Percentiles rank a stretch among this genome's conserved stretches.
Evolutionary conservation across 2,113 vertebrate genomes (phyloP).

Genomic region (Solea solea): DNA sequence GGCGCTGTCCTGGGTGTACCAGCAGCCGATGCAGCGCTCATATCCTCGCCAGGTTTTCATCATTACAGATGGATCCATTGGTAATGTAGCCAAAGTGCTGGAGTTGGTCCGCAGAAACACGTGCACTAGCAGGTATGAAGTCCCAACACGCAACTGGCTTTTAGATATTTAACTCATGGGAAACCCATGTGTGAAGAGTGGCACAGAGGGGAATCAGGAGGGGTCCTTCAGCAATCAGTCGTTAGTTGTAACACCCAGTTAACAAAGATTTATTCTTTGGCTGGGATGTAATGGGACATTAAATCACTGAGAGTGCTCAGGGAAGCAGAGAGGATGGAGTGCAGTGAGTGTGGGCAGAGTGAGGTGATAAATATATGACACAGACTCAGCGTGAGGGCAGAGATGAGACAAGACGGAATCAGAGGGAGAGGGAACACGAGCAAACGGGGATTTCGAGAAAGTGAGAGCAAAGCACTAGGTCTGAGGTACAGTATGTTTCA

Average conservation of each 20-base stretch:
- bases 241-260: not conserved
- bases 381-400: not conserved
- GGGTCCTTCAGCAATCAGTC: not conserved
- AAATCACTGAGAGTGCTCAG: constrained; percentile 5
- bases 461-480: constrained; percentile 12
- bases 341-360: not conserved
- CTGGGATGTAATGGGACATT: constrained; percentile 1
- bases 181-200: not conserved
- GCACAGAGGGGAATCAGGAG: not conserved
- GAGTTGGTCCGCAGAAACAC: constrained; percentile 89
- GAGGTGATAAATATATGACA: constrained; percentile 25
- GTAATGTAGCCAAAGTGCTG: constrained; percentile 82
- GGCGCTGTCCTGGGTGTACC: constrained; percentile 87
- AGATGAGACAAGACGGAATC: not conserved
- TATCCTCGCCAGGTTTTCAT: constrained; percentile 95
- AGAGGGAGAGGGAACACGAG: not conserved
- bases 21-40: constrained; percentile 86
- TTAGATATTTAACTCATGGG: not conserved
- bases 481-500: constrained; percentile 34
- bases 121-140: constrained; percentile 85
- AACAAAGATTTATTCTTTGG: not conserved
- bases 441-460: constrained; percentile 5
- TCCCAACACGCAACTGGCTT: not conserved
- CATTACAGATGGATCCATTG: constrained; percentile 77
- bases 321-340: constrained; percentile 12